Percentiles rank a stretch among this genome's conserved stretches.
Evolutionary conservation across 2,797 vertebrate genomes (phyloP).

Genomic region (Pampus argenteus): DNA sequence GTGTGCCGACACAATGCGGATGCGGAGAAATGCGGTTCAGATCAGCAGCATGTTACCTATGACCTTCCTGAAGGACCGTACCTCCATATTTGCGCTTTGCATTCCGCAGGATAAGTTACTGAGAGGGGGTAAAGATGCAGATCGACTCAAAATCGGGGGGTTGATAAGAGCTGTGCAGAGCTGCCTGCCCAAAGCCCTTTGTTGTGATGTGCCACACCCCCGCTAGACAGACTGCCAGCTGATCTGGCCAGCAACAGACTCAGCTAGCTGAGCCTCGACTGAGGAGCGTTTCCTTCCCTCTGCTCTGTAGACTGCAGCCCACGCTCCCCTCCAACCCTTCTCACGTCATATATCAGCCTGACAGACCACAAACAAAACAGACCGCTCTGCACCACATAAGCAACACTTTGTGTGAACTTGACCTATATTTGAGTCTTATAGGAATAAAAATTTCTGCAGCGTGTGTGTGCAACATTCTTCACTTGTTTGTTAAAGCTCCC

Average conservation of each 20-base stretch:
- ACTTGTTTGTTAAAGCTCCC: not conserved
- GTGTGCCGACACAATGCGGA: slow-evolving; percentile 41
- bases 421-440: slow-evolving; percentile 41
- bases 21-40: slow-evolving; percentile 41
- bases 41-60: slow-evolving; percentile 23
- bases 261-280: slow-evolving; percentile 87
- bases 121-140: slow-evolving; percentile 40
- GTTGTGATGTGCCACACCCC: slow-evolving; percentile 91
- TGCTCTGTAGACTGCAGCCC: slow-evolving; percentile 61
- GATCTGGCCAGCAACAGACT: slow-evolving; percentile 93
- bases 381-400: slow-evolving; percentile 20
- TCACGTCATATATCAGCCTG: slow-evolving; percentile 23
- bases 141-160: slow-evolving; percentile 73
- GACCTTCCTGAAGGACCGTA: slow-evolving; percentile 57
- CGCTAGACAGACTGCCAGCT: slow-evolving; percentile 87
- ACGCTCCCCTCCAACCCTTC: slow-evolving; percentile 15
- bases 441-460: not conserved
- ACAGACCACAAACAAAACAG: slow-evolving; percentile 47
- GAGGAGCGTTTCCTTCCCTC: slow-evolving; percentile 58
- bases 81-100: slow-evolving; percentile 55
- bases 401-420: slow-evolving; percentile 33
- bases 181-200: slow-evolving; percentile 86
- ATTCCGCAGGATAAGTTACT: slow-evolving; percentile 60
- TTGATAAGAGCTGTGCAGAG: slow-evolving; percentile 78
- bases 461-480: not conserved